A percentile compares a stretch with the other conserved stretches of the same genome.
Evolutionary conservation across 1,140 invertebrate species (phyloP).

Genomic region (Lordiphosa mommai): DNA sequence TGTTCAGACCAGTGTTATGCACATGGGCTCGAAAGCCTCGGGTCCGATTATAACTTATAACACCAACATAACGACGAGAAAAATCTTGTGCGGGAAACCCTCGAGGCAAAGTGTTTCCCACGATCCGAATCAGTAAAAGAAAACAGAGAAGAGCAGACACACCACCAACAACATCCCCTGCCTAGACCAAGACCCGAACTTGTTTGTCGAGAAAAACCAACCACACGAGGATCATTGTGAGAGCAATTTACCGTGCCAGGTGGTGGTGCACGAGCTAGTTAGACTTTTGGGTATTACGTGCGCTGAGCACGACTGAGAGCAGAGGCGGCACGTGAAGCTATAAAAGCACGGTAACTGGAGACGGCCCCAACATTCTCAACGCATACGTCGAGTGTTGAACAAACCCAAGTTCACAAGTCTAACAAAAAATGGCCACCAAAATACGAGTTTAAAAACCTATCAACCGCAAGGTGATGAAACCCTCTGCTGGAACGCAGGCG

Average conservation of each 20-base stretch:
- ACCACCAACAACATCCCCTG: conserved; percentile 62
- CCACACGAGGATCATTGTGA: conserved; percentile 54
- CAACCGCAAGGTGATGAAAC: conserved; percentile 97
- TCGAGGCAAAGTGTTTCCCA: conserved; percentile 80
- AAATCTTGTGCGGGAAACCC: conserved; percentile 80
- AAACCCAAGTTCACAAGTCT: conserved; percentile 14
- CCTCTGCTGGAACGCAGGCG: conserved; percentile 97
- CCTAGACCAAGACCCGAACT: conserved; percentile 43
- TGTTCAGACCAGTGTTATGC: conserved; percentile 72
- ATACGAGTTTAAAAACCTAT: conserved; percentile 86
- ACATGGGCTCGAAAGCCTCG: conserved; percentile 53
- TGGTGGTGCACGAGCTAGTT: too few relatives aligned
- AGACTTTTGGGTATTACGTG: too few relatives aligned
- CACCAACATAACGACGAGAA: conserved; percentile 77
- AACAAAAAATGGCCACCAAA: conserved; percentile 65
- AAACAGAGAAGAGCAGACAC: conserved; percentile 60
- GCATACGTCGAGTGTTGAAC: conserved; percentile 57
- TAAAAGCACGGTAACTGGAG: conserved; percentile 67
- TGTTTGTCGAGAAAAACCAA: conserved; percentile 70
- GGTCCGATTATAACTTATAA: conserved; percentile 79
- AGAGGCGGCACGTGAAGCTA: conserved; percentile 72
- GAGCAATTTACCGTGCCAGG: conserved; percentile 66
- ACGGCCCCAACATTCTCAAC: conserved; percentile 67
- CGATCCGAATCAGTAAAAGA: conserved; percentile 77
- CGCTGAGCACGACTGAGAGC: conserved; percentile 61